Percentiles rank a stretch among this genome's conserved stretches.
Evolutionary conservation across 2,888 invertebrate species (phyloP).

Genomic region (Bellardia pandia): DNA sequence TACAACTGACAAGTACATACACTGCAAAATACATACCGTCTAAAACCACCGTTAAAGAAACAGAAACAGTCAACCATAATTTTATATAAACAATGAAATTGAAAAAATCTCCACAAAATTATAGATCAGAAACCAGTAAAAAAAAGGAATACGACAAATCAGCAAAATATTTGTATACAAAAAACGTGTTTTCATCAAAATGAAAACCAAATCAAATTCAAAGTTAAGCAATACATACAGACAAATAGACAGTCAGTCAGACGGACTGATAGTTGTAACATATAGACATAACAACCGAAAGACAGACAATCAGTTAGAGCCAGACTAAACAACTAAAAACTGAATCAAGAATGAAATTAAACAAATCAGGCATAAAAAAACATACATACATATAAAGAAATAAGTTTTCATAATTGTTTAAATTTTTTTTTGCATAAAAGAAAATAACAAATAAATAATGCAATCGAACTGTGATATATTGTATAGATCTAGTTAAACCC

Average conservation of each 20-base stretch:
- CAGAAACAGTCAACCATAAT: conserved; percentile 27
- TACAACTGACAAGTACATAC: too few species aligned
- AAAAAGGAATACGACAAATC: conserved; percentile 41
- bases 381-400: not conserved
- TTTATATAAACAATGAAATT: conserved; percentile 63
- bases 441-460: not conserved
- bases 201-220: conserved; percentile 14
- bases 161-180: conserved; percentile 45
- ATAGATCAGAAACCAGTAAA: conserved; percentile 49
- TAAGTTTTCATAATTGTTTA: conserved; percentile 12
- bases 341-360: conserved; percentile 22
- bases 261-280: not conserved
- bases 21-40: too few species aligned
- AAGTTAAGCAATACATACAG: conserved; percentile 6
- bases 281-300: not conserved
- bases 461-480: not conserved
- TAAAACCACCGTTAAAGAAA: not conserved
- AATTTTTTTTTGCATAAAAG: conserved; percentile 28
- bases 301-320: not conserved
- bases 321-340: conserved; percentile 4
- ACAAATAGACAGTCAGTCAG: not conserved
- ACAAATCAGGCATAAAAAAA: not conserved
- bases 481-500: not conserved
- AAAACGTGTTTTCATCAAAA: conserved; percentile 59
- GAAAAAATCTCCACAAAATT: conserved; percentile 58